A percentile compares a stretch with the other conserved stretches of the same genome.
phyloP scores from a whole-genome alignment of 1,140 invertebrate genomes.

The Bombus balteatus region DNA sequence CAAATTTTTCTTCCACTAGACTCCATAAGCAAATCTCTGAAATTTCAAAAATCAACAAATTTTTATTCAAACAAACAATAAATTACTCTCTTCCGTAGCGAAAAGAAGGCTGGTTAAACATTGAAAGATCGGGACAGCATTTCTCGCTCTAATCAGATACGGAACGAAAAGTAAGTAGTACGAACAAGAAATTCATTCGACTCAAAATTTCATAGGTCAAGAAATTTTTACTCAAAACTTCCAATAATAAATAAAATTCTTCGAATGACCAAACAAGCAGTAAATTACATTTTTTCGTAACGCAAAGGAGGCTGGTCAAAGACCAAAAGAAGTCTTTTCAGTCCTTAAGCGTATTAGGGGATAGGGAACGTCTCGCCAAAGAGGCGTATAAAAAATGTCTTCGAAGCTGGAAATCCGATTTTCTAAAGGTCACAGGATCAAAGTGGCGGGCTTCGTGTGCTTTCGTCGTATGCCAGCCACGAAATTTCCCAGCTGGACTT shows the following conservation, averaged over 20 bases:
- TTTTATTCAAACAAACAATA: neutral
- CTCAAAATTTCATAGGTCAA: neutral
- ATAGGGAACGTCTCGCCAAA: neutral
- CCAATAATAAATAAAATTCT: neutral
- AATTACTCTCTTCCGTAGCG: neutral
- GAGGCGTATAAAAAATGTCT: neutral
- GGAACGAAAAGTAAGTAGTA: too few species aligned
- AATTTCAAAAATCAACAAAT: too few species aligned
- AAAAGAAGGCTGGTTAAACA: too few species aligned
- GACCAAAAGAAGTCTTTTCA: too few species aligned
- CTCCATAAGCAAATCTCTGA: too few species aligned
- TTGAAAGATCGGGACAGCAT: too few species aligned
- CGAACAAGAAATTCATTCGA: too few species aligned
- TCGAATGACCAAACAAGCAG: neutral
- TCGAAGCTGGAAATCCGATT: slow-evolving; percentile 27
- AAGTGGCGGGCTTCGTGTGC: neutral
- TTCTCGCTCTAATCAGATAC: too few species aligned
- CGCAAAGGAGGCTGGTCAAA: neutral
- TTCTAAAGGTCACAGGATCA: slow-evolving; percentile 10
- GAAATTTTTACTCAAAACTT: neutral
- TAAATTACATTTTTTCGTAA: neutral
- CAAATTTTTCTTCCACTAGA: neutral
- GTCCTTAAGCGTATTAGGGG: neutral
- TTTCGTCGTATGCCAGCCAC: slow-evolving; percentile 34
- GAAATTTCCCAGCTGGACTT: slow-evolving; percentile 52